Conservation (phyloP, 2,797 vertebrate genomes). For the Brotogeris chrysoptera region DNA sequence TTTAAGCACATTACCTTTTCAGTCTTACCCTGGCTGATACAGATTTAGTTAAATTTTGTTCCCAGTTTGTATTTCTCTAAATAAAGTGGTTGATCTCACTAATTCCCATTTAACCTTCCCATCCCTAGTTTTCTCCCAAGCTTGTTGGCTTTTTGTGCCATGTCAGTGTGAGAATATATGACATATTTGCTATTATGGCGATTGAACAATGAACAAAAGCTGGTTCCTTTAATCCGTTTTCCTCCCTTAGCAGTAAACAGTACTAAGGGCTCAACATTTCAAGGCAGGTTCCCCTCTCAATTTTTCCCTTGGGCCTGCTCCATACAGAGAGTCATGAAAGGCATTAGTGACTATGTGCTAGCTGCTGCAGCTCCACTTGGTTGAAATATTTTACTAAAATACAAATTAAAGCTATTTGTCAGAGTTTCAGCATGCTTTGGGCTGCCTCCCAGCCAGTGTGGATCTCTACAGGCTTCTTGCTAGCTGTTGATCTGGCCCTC, state of each 20-base stretch:
- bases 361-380: background rate
- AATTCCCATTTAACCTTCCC: background rate
- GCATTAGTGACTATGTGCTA: background rate
- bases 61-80: background rate
- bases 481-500: background rate
- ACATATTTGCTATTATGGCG: background rate
- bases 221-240: background rate
- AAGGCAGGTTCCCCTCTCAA: background rate
- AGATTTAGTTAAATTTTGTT: background rate
- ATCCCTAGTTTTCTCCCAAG: background rate
- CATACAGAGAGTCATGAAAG: background rate
- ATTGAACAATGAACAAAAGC: conserved; percentile 1
- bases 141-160: background rate
- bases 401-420: background rate
- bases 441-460: background rate
- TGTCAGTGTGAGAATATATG: background rate
- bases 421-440: background rate
- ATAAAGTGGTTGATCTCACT: background rate
- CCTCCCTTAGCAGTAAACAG: background rate
- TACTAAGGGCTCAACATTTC: background rate
- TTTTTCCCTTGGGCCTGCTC: background rate
- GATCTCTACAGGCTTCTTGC: background rate
- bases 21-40: background rate
- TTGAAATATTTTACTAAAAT: background rate
- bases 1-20: background rate